These are phyloP conservation scores for Leucophenga montana DNA, from an alignment of 2,888 invertebrate genomes.

Conservation along the genomic window DNA sequence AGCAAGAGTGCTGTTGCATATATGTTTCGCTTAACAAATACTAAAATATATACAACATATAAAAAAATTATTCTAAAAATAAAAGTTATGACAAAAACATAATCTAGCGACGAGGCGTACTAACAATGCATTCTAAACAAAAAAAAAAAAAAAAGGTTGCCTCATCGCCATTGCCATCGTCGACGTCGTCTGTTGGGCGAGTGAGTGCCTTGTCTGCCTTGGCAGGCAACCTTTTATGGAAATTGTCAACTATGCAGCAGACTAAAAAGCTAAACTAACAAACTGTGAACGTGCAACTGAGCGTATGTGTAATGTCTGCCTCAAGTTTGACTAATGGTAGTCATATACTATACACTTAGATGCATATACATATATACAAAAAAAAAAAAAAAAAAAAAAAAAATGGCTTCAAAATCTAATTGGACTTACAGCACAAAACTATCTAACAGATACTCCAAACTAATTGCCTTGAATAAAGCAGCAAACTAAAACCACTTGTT, in stretches of 20 bases:
- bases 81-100: constrained; percentile 12
- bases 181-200: constrained; percentile 1
- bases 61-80: constrained; percentile 2
- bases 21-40: constrained; percentile 9
- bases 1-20: constrained; percentile 24
- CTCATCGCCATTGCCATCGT: background rate
- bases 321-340: constrained; percentile 3
- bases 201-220: background rate
- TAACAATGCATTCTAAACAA: background rate
- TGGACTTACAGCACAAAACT: background rate
- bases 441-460: background rate
- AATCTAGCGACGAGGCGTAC: background rate
- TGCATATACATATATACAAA: background rate
- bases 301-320: constrained; percentile 63
- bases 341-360: too few species aligned
- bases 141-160: background rate
- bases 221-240: constrained; percentile 55
- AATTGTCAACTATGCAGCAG: constrained; percentile 51
- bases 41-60: too few species aligned
- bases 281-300: constrained; percentile 58
- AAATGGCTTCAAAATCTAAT: constrained; percentile 5
- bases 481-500: too few species aligned
- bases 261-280: constrained; percentile 5
- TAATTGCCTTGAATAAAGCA: constrained; percentile 1
- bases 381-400: too few species aligned